Base-by-base conservation (phyloP, 2,797 vertebrate genomes). In the Siniperca obscura region DNA sequence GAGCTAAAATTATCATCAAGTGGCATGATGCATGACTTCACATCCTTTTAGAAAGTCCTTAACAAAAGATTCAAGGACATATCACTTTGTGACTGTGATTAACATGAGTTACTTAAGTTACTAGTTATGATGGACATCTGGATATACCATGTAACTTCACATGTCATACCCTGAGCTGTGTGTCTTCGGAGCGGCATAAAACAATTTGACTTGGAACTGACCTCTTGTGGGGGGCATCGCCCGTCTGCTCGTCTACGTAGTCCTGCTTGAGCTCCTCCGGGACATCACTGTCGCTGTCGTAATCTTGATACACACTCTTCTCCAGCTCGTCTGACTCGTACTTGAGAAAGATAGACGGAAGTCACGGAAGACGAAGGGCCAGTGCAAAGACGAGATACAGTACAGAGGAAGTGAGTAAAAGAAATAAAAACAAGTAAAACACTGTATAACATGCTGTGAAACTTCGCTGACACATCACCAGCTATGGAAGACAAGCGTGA, bases 291-390 rank as follows among this genome's bases (percentile, higher is more conserved):
- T 99, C 98, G 0, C 98, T 99, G 92, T 99, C 98, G 22, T 99
- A 99, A 27, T 99, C 98, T 88, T 99, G 98, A 90, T 99, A 99
- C 0, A 97, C 97, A 12, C 95, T 97, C 94, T 99, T 99, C 87
- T 99, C 98, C 91, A 98, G 95, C 89, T 99, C 98, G n/a, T 99
- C 98, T 0, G 98, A 99, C 86, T 99, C 98, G 60, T 99, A 99
- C 98, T 99, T 81, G 46, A 77, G 65, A 73, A 38, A 76, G 25
- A 73, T 52, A 78, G 69, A 67, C 17, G 16, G 1, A 72, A 60
- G 71, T 66, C 40, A 7, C 0, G 3, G 53, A 57, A 61, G n/a
- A 81, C 27, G 9, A 72, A 44, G 3, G 1, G 12, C 36, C 44
- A n/a, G 44, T 2, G 40, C 4, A 19, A 56, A 62, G 12, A 21